phyloP scores from a whole-genome alignment of 2,888 invertebrate species.

The Emmelina monodactyla region DNA sequence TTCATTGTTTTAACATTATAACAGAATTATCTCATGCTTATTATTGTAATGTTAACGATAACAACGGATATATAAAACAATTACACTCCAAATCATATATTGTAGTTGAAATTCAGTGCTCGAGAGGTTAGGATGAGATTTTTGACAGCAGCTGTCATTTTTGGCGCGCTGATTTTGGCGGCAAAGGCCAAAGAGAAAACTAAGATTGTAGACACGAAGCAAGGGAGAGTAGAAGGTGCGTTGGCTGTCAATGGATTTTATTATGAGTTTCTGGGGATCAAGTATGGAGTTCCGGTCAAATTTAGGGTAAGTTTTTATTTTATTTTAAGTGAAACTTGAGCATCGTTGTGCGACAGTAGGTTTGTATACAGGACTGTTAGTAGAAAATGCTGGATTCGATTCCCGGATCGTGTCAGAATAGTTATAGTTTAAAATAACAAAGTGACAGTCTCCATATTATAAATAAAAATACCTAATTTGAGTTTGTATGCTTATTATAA shows the following conservation, averaged over 20 bases:
- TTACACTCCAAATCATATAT: too few species aligned
- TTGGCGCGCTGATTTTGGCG: too few species aligned
- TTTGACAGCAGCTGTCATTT: too few species aligned
- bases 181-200: too few species aligned
- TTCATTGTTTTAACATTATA: too few species aligned
- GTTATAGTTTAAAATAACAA: not conserved
- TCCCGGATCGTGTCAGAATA: not conserved
- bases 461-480: not conserved
- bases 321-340: not conserved
- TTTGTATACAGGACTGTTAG: not conserved
- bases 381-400: not conserved
- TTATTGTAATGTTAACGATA: too few species aligned
- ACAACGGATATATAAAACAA: too few species aligned
- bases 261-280: conserved; percentile 45
- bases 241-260: conserved; percentile 33
- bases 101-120: too few species aligned
- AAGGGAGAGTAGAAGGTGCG: conserved; percentile 44
- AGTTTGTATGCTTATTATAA: too few species aligned
- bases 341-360: not conserved
- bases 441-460: too few species aligned
- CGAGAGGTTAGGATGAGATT: too few species aligned
- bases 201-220: conserved; percentile 34
- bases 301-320: conserved; percentile 34
- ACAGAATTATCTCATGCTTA: too few species aligned
- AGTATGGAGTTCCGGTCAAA: conserved; percentile 39